These are phyloP conservation scores for Gephyroberyx darwinii DNA, from an alignment of 2,797 vertebrate genomes.

Conservation along the genomic window DNA sequence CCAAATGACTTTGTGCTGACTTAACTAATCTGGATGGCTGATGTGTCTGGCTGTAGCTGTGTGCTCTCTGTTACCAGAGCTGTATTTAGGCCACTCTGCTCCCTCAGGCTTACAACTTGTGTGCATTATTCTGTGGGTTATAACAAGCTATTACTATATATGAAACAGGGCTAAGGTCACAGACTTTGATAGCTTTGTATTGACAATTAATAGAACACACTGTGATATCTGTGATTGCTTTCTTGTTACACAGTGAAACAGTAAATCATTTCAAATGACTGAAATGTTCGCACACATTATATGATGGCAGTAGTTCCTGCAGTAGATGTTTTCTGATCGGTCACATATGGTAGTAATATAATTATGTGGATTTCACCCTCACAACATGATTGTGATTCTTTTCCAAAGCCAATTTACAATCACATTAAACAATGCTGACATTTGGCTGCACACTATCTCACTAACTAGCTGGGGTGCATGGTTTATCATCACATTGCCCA, in stretches of 20 bases:
- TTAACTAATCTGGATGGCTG: constrained; percentile 50
- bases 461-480: constrained; percentile 15
- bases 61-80: constrained; percentile 53
- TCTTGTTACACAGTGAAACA: neutral
- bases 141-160: constrained; percentile 64
- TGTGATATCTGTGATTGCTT: neutral
- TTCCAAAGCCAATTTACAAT: neutral
- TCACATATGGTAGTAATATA: neutral
- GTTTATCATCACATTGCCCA: constrained; percentile 47
- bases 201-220: constrained; percentile 42
- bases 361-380: neutral
- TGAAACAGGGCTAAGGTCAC: constrained; percentile 64
- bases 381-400: neutral
- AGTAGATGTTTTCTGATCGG: neutral
- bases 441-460: neutral
- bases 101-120: constrained; percentile 74
- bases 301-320: neutral
- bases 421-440: constrained; percentile 7
- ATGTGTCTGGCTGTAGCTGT: constrained; percentile 49
- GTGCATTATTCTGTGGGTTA: constrained; percentile 72
- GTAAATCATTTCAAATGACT: neutral
- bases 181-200: constrained; percentile 43
- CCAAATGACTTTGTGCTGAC: constrained; percentile 46
- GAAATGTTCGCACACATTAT: neutral
- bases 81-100: constrained; percentile 79